phyloP scores from a whole-genome alignment of 37 sponge, comb jelly and placozoan species.

The Tethya wilhelma region DNA sequence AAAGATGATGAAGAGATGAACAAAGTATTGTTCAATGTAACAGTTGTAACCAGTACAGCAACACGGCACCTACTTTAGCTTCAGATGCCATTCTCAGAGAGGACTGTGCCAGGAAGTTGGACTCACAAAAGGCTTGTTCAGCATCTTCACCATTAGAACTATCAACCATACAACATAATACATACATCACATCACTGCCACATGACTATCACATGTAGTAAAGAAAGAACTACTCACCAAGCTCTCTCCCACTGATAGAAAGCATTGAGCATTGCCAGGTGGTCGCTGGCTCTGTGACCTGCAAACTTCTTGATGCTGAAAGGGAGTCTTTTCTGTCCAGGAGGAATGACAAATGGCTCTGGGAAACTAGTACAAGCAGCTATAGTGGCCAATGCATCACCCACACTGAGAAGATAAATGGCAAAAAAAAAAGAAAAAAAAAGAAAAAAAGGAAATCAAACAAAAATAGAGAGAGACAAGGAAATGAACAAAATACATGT shows the following conservation, averaged over 20 bases:
- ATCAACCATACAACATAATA: neutral
- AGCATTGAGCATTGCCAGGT: constrained; percentile 82
- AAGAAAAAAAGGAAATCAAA: neutral
- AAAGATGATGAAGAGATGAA: neutral
- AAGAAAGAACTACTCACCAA: constrained; percentile 3
- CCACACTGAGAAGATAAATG: constrained; percentile 37
- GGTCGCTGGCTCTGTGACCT: constrained; percentile 82
- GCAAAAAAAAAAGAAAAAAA: neutral
- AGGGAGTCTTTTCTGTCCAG: constrained; percentile 58
- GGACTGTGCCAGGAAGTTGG: constrained; percentile 29
- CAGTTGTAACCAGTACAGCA: neutral
- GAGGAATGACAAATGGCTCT: constrained; percentile 75
- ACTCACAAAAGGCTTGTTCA: constrained; percentile 47
- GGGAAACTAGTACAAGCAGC: constrained; percentile 82
- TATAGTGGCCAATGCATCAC: constrained; percentile 82
- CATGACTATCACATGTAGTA: constrained; percentile 25
- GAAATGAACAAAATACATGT: neutral
- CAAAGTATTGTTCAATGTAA: neutral
- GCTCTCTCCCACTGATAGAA: constrained; percentile 80
- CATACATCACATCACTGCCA: neutral
- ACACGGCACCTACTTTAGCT: constrained; percentile 41
- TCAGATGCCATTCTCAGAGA: constrained; percentile 72
- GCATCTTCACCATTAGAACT: constrained; percentile 43
- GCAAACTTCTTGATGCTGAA: constrained; percentile 77
- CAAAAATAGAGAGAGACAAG: neutral